Evolutionary conservation across 2,797 vertebrate genomes (phyloP), one percentile per base, ranked within the genome.

Genomic region (Acanthopagrus latus): DNA sequence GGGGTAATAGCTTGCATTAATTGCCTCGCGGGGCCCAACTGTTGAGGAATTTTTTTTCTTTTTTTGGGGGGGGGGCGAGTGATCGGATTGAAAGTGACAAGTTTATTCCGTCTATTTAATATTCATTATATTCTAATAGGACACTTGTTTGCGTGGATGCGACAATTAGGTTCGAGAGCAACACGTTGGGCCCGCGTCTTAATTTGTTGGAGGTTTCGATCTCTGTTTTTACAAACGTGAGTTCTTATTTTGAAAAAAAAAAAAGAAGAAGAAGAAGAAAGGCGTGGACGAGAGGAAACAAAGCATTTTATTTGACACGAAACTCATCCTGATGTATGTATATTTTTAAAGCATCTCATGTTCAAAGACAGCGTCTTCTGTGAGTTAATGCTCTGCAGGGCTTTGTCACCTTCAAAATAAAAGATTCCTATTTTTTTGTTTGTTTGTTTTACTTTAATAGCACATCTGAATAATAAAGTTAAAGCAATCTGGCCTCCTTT

Each of bases 1-100:
- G 65, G 91, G 89, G 90, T 95, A 95, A 95, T 95, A 91, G 94
- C 83, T 86, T 84, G 89, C 86, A 93, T 95, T 96, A 94, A 96
- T 95, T 95, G 93, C 91, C 93, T 91, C 43, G 81, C 90, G 87
- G 90, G 89, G 29, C 29, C 81, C 84, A 92, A 91, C 87, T 95
- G 94, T 92, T 91, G 81, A 92, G 93, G 95, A 96, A 95, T 96
- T 5, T 33, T 5, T 29, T 4, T 29, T 33, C 4, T 27, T 33
- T 7, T 33, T 33, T 89, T 88, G 86, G n/a, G n/a, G n/a, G n/a
- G n/a, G n/a, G n/a, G n/a, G 87, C 86, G 29, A 71, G 76, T 89
- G 91, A 93, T 87, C 84, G 81, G 80, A 94, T 87, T 90, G 88
- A 85, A 83, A 72, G 64, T 92, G 92, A 94, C 93, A 92, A 84